These are phyloP conservation scores for Nebria salina DNA, from an alignment of 2,888 invertebrate genomes.

Conservation along the genomic window DNA sequence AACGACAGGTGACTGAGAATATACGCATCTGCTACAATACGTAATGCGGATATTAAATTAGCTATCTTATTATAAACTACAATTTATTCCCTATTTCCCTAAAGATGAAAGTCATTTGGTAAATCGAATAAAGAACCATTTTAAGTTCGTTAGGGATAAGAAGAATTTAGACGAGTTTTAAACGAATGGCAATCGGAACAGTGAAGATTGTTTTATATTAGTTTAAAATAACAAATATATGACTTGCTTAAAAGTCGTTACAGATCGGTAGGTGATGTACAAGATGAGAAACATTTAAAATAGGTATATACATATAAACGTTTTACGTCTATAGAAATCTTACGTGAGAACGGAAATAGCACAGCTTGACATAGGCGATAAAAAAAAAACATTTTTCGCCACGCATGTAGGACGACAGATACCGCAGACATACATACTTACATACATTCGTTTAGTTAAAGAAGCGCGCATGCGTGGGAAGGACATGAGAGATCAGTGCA, in stretches of 20 bases:
- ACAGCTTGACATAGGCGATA: conserved; percentile 7
- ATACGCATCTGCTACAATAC: conserved; percentile 26
- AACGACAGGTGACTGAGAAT: conserved; percentile 30
- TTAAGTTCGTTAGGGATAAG: too few relatives aligned
- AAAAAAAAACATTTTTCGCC: neutral
- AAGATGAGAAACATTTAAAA: neutral
- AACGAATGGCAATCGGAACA: too few relatives aligned
- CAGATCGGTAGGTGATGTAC: neutral
- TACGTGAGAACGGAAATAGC: conserved; percentile 14
- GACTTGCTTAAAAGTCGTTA: neutral
- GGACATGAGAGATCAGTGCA: neutral
- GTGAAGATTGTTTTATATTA: too few relatives aligned
- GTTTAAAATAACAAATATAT: too few relatives aligned
- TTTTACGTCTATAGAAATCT: neutral
- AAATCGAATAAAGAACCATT: too few relatives aligned
- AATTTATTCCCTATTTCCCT: neutral
- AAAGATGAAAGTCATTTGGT: too few relatives aligned
- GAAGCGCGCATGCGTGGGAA: neutral
- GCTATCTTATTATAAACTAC: conserved; percentile 34
- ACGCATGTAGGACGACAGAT: neutral
- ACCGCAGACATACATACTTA: too few relatives aligned
- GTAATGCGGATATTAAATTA: conserved; percentile 43
- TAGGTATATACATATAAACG: neutral
- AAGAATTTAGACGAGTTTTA: too few relatives aligned
- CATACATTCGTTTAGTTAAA: neutral